These are phyloP conservation scores for Gobio gobio DNA, from an alignment of 2,113 vertebrate genomes.

Conservation along the genomic window DNA sequence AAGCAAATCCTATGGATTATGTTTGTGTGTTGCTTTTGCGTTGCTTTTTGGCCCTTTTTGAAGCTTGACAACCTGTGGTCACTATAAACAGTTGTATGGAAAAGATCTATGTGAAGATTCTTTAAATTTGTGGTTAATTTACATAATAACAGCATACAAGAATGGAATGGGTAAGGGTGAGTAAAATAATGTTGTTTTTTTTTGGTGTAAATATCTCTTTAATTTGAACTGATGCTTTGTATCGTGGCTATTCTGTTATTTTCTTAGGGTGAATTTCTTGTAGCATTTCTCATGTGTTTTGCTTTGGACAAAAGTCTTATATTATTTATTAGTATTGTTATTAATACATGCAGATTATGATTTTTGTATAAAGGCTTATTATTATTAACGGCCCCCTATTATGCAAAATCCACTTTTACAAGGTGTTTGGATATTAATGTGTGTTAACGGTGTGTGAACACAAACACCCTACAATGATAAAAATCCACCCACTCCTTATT, in stretches of 20 bases:
- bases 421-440: too few relatives aligned
- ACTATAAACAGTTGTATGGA: neutral
- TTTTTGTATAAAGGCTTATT: neutral
- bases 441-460: too few relatives aligned
- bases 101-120: neutral
- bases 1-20: neutral
- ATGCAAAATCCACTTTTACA: too few relatives aligned
- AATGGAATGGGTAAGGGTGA: neutral
- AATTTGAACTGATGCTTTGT: neutral
- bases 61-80: neutral
- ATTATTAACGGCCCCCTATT: too few relatives aligned
- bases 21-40: neutral
- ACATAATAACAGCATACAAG: neutral
- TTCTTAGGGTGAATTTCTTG: neutral
- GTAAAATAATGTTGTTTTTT: too few relatives aligned
- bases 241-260: neutral
- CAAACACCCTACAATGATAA: too few relatives aligned
- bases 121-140: neutral
- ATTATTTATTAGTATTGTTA: neutral
- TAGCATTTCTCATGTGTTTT: neutral
- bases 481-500: too few relatives aligned
- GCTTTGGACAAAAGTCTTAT: neutral
- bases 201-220: neutral
- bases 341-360: neutral
- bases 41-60: neutral